phyloP scores from a whole-genome alignment of 2,888 invertebrate species.

The Synergus itoensis region DNA sequence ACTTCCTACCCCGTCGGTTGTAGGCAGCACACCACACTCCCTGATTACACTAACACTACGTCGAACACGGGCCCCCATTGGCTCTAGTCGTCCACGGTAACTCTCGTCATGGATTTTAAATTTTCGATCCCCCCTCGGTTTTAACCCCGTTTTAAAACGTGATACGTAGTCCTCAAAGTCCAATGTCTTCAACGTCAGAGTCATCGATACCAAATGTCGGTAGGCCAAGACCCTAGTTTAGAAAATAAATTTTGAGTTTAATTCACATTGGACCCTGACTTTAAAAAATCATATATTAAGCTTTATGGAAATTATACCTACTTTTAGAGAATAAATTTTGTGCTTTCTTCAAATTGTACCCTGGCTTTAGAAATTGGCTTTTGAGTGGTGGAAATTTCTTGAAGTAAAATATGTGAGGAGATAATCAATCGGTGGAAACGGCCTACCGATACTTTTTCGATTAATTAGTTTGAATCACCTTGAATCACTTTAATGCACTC shows the following conservation, averaged over 20 bases:
- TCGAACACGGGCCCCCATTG: conserved; percentile 75
- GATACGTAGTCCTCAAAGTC: conserved; percentile 12
- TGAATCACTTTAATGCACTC: conserved; percentile 62
- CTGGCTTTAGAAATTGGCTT: neutral
- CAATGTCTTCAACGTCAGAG: conserved; percentile 11
- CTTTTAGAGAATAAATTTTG: neutral
- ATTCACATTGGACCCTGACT: neutral
- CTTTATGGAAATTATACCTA: neutral
- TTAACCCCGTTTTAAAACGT: conserved; percentile 1
- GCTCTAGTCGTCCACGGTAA: conserved; percentile 77
- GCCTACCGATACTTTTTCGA: conserved; percentile 43
- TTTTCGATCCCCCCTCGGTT: conserved; percentile 47
- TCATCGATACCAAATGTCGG: conserved; percentile 20
- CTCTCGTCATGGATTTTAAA: conserved; percentile 77
- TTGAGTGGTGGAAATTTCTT: neutral
- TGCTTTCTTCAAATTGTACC: neutral
- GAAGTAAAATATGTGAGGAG: neutral
- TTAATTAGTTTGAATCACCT: conserved; percentile 31
- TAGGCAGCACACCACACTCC: conserved; percentile 78
- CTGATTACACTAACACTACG: conserved; percentile 77
- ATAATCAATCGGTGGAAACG: conserved; percentile 20
- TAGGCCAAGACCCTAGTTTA: conserved; percentile 27
- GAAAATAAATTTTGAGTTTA: neutral
- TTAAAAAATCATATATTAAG: neutral
- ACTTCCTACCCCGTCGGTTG: conserved; percentile 75